phyloP scores from a whole-genome alignment of 2,113 vertebrate species.

The Hirundichthys speculiger region DNA sequence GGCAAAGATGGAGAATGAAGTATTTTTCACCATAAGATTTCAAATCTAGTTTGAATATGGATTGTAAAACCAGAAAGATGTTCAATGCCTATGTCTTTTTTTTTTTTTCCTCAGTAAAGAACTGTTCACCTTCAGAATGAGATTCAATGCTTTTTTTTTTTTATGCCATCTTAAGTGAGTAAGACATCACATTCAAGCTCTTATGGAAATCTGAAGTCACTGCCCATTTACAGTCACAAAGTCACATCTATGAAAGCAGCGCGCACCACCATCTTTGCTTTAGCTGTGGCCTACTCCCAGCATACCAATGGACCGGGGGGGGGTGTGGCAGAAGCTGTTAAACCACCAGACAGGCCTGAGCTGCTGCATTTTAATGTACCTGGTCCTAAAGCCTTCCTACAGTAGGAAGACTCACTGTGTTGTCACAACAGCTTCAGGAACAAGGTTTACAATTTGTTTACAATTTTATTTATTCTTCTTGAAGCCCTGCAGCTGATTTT shows the following conservation, averaged over 20 bases:
- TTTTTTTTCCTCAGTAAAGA: no score
- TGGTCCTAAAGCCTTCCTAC: constrained; percentile 9
- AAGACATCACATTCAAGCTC: no score
- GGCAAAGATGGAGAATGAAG: constrained; percentile 24
- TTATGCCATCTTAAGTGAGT: no score
- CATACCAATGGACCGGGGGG: constrained; percentile 11
- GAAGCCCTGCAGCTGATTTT: no score
- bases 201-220: neutral
- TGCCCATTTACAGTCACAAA: constrained; percentile 10
- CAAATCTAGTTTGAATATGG: neutral
- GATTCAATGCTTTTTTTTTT: no score
- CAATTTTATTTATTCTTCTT: no score
- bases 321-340: constrained; percentile 41
- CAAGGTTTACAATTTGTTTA: no score
- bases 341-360: constrained; percentile 25
- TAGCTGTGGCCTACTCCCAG: constrained; percentile 27
- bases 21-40: constrained; percentile 22
- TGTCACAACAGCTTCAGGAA: no score
- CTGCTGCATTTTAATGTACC: constrained; percentile 9
- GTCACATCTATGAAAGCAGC: neutral
- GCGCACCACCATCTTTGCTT: constrained; percentile 32
- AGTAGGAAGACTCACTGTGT: constrained; percentile 12
- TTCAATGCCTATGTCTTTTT: no score
- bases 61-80: no score
- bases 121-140: no score